Conservation (phyloP, 2,888 invertebrate genomes). For the Diachrysia chrysitis region DNA sequence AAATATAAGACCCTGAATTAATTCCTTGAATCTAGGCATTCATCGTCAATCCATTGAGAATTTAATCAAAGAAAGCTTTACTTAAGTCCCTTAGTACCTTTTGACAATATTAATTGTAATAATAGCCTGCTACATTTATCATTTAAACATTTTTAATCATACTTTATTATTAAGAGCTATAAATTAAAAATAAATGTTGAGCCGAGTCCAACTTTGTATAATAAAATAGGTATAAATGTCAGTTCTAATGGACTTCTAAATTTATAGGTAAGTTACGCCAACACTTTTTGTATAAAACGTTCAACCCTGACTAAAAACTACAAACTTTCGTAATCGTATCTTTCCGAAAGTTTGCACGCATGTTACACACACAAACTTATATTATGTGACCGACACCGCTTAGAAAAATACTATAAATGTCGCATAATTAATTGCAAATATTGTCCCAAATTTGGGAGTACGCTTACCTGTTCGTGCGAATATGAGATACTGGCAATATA, state of each 20-base stretch:
- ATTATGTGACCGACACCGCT: no score
- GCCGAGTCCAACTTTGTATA: constrained; percentile 13
- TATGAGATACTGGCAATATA: no score
- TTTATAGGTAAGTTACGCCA: constrained; percentile 5
- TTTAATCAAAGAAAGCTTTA: not conserved
- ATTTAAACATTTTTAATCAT: constrained; percentile 1
- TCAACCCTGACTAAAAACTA: no score
- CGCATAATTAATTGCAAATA: no score
- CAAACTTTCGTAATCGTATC: no score
- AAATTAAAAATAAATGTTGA: constrained; percentile 27
- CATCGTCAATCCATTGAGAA: not conserved
- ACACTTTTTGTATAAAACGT: not conserved
- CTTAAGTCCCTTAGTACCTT: not conserved
- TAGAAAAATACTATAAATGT: no score
- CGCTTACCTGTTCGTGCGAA: no score
- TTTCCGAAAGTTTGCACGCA: no score
- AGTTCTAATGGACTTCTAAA: constrained; percentile 10
- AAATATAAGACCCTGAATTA: not conserved
- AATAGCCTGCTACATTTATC: constrained; percentile 18
- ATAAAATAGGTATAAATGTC: constrained; percentile 10
- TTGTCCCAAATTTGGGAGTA: no score
- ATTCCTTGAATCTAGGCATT: not conserved
- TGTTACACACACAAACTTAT: no score
- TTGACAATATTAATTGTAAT: constrained; percentile 7
- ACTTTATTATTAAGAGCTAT: constrained; percentile 12